Percentiles rank a stretch among this genome's conserved stretches.
phyloP scores from a whole-genome alignment of 2,888 invertebrate genomes.

The Nezara viridula region DNA sequence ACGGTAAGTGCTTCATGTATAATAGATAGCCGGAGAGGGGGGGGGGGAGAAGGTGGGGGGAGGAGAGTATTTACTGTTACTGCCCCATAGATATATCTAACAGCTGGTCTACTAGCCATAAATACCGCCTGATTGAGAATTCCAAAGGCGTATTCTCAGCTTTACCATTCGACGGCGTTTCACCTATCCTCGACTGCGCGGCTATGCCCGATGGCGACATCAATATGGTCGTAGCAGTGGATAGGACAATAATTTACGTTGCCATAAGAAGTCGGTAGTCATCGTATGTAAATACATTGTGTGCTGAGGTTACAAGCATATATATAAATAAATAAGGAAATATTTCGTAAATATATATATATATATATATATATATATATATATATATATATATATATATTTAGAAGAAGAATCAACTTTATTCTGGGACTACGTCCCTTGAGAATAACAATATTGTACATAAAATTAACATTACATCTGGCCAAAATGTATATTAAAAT shows the following conservation, averaged over 20 bases:
- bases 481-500: no score
- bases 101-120: slow-evolving; percentile 29
- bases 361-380: no score
- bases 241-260: not conserved
- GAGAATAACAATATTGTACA: no score
- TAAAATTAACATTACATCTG: no score
- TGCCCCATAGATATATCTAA: slow-evolving; percentile 14
- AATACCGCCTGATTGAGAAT: slow-evolving; percentile 46
- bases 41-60: no score
- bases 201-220: not conserved
- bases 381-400: no score
- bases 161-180: slow-evolving; percentile 15
- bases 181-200: not conserved
- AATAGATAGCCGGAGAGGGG: not conserved
- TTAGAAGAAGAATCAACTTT: no score
- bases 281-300: not conserved
- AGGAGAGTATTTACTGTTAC: slow-evolving; percentile 25
- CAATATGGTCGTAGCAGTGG: not conserved
- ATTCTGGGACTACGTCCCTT: no score
- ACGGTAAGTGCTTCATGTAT: slow-evolving; percentile 29
- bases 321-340: no score
- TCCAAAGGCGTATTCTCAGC: slow-evolving; percentile 1
- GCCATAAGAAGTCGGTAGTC: not conserved
- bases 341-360: no score
- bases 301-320: not conserved